Base-by-base conservation (phyloP, 37 sponge, comb jelly and placozoan genomes). In the Crambe crambe region DNA sequence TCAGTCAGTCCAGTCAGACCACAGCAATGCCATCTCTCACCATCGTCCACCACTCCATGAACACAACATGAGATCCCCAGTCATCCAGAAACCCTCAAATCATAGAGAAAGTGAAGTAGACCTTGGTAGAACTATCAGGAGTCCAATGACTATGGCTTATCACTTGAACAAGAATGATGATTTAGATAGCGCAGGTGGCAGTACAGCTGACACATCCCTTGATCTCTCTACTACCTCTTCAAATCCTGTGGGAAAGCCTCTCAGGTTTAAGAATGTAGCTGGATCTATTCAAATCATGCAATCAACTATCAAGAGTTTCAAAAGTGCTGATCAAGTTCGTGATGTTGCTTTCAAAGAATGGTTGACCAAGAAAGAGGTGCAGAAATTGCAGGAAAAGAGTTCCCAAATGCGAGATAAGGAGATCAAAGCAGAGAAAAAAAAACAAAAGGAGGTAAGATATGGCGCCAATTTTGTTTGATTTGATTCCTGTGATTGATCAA, bases 261-360 rank as follows among this genome's bases (percentile, higher is more conserved):
- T 36, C 1, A 72, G 43, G 4, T 39, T 62, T 3, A 35, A 72
- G 25, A 62, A 6, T 2, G 61, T 58, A 21, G 68, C 44, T 37
- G 29, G 54, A 5, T 29, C 3, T 1, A 74, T 63, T 42, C 68
- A 73, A 3, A 36, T 56, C 62, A 43, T 67, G 69, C 60, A 72
- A 15, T 54, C 73, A 31, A 37, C 40, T 21, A 2, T n/a, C 10
- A 70, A 34, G 61, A 38, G 15, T 29, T 87, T 73, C 32, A 68
- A 21, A 1, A 38, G 27, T 75, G 81, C 87, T 5, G 22, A 22
- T 23, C 60, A 79, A 25, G 56, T 85, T 23, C 44, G 89, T 18
- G 68, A 84, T 36, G 35, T 79, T 37, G 72, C 69, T 2, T 89
- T 77, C 56, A 37, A 42, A 12, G 69, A 79, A 37, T 89, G 89